Evolutionary conservation across 2,888 invertebrate genomes (phyloP).

Genomic region (Neoascia interrupta): DNA sequence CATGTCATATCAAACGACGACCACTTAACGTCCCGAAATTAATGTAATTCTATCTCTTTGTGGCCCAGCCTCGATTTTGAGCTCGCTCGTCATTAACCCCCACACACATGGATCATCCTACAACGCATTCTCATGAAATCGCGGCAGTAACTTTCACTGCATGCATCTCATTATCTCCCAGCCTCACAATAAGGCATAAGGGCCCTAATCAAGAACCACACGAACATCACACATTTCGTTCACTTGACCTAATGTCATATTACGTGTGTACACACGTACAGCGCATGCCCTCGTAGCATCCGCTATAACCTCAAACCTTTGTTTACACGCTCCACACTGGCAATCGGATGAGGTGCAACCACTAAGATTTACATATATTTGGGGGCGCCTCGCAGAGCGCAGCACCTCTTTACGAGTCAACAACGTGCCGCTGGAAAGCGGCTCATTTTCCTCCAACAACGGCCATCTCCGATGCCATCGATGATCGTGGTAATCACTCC

Average conservation of each 20-base stretch:
- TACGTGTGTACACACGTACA: neutral
- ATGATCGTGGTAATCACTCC: slow-evolving; percentile 51
- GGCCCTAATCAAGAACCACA: slow-evolving; percentile 1
- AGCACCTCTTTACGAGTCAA: too few relatives aligned
- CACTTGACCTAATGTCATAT: neutral
- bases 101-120: too few relatives aligned
- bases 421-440: too few relatives aligned
- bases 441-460: neutral
- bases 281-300: neutral
- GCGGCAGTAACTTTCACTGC: slow-evolving; percentile 19
- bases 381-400: neutral
- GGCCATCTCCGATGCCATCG: neutral
- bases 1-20: too few relatives aligned
- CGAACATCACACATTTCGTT: neutral
- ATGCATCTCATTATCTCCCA: slow-evolving; percentile 5
- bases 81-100: neutral
- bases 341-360: neutral
- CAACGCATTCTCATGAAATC: slow-evolving; percentile 13
- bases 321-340: slow-evolving; percentile 1
- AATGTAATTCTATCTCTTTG: too few relatives aligned
- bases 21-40: too few relatives aligned
- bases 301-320: slow-evolving; percentile 1
- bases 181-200: neutral
- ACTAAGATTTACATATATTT: slow-evolving; percentile 21
- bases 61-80: too few relatives aligned